Evolutionary conservation across 1,140 invertebrate genomes (phyloP).

Genomic region (Coptotermes formosanus): DNA sequence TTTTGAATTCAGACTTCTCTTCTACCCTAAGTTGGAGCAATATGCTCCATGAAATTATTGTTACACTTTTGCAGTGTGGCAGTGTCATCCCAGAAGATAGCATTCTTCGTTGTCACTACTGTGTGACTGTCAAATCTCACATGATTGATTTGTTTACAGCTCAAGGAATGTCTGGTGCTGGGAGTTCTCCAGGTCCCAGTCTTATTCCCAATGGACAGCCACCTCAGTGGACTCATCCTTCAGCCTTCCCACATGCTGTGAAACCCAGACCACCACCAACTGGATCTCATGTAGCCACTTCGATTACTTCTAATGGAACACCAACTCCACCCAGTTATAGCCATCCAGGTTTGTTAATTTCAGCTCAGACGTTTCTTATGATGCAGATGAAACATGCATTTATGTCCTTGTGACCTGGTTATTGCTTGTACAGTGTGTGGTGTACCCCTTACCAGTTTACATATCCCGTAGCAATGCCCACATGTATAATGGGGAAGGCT

Average conservation of each 20-base stretch:
- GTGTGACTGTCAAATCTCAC: too few relatives aligned
- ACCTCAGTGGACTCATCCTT: constrained; percentile 20
- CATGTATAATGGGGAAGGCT: too few relatives aligned
- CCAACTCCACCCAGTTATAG: constrained; percentile 15
- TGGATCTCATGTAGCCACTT: background rate
- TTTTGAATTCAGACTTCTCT: too few relatives aligned
- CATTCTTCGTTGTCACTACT: too few relatives aligned
- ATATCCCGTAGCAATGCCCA: too few relatives aligned
- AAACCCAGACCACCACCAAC: constrained; percentile 18
- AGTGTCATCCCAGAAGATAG: too few relatives aligned
- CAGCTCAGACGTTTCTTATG: too few relatives aligned
- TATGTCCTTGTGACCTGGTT: too few relatives aligned
- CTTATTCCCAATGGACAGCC: constrained; percentile 28
- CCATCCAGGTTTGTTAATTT: constrained; percentile 14
- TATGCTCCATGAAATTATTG: background rate
- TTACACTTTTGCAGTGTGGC: too few relatives aligned
- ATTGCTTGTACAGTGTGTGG: too few relatives aligned
- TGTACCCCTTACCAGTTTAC: too few relatives aligned
- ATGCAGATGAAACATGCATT: too few relatives aligned
- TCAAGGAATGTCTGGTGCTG: background rate
- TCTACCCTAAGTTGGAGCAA: background rate
- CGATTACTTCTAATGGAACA: constrained; percentile 22
- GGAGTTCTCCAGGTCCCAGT: background rate
- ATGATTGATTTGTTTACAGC: background rate
- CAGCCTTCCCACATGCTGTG: constrained; percentile 13